Base-by-base conservation (phyloP, 1,140 invertebrate species). In the Amyelois transitella region DNA sequence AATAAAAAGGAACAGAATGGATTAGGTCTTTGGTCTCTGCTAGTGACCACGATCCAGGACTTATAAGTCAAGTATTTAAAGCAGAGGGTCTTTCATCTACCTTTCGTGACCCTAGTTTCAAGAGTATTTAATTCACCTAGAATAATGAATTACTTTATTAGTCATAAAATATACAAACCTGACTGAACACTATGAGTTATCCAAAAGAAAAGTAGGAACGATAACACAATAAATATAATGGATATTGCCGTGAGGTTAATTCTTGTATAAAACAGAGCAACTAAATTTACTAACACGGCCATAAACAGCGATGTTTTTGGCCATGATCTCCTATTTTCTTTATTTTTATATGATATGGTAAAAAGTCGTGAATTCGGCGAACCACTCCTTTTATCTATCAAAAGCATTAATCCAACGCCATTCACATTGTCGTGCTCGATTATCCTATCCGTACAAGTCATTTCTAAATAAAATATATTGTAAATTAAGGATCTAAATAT, bases 111-210 rank as follows among this genome's bases (percentile, higher is more conserved):
- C n/a, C n/a, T n/a, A n/a, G n/a, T n/a, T n/a, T n/a, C n/a, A n/a
- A n/a, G n/a, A n/a, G n/a, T n/a, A n/a, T n/a, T n/a, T n/a, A n/a
- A n/a, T n/a, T n/a, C n/a, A n/a, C n/a, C n/a, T n/a, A n/a, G n/a
- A n/a, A n/a, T n/a, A n/a, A n/a, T n/a, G n/a, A 21, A 18, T 18
- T 49, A 54, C 19, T 58, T 57, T 43, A 25, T 54, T 21, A 28
- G 22, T 53, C 14, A 18, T 48, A 53, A 62, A 8, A 10, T 48
- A 43, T 51, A 70, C 67, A 55, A 52, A 87, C 84, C 84, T 70
- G 77, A 80, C 45, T 87, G 81, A 53, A 85, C 84, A 66, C 74
- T 83, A 51, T 85, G 80, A 22, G 81, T 85, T 7, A 86, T 67
- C 80, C 80, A 86, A 64, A 83, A 82, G 49, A 79, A 79, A 12